Evolutionary conservation across 2,888 invertebrate genomes (phyloP).

Genomic region (Neria commutata): DNA sequence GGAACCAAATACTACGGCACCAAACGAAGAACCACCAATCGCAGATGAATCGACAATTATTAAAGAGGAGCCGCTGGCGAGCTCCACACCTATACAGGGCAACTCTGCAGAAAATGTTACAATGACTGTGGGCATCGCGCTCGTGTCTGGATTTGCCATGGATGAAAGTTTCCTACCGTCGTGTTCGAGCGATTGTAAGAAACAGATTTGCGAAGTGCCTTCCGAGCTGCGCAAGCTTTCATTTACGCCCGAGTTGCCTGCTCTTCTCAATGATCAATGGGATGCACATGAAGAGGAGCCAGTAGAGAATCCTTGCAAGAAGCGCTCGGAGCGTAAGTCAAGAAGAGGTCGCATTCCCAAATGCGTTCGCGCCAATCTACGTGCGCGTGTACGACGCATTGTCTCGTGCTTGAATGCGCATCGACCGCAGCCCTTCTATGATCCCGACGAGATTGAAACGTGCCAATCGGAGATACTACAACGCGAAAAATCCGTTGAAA

Average conservation of each 20-base stretch:
- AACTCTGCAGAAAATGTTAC: neutral
- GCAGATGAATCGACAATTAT: no score
- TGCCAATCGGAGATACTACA: slow-evolving; percentile 31
- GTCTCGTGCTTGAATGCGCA: slow-evolving; percentile 27
- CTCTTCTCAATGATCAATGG: neutral
- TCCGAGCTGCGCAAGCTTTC: slow-evolving; percentile 36
- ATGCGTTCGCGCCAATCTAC: slow-evolving; percentile 29
- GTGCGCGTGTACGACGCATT: slow-evolving; percentile 36
- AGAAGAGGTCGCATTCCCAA: slow-evolving; percentile 25
- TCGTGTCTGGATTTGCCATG: slow-evolving; percentile 26
- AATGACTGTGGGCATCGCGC: slow-evolving; percentile 33
- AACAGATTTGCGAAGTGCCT: slow-evolving; percentile 42
- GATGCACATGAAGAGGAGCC: no score
- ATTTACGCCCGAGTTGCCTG: neutral
- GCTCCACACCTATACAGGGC: neutral
- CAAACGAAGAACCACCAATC: slow-evolving; percentile 34
- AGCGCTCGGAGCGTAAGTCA: no score
- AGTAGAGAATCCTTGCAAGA: no score
- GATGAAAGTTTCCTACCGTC: slow-evolving; percentile 12
- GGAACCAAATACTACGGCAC: neutral
- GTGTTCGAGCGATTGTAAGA: slow-evolving; percentile 14
- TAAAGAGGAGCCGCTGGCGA: neutral
- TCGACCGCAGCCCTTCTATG: slow-evolving; percentile 9
- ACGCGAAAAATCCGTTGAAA: slow-evolving; percentile 34
- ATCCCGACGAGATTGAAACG: slow-evolving; percentile 23